A percentile compares a stretch with the other conserved stretches of the same genome.
phyloP scores from a whole-genome alignment of 2,888 invertebrate species.

The Platycheirus rosarum region DNA sequence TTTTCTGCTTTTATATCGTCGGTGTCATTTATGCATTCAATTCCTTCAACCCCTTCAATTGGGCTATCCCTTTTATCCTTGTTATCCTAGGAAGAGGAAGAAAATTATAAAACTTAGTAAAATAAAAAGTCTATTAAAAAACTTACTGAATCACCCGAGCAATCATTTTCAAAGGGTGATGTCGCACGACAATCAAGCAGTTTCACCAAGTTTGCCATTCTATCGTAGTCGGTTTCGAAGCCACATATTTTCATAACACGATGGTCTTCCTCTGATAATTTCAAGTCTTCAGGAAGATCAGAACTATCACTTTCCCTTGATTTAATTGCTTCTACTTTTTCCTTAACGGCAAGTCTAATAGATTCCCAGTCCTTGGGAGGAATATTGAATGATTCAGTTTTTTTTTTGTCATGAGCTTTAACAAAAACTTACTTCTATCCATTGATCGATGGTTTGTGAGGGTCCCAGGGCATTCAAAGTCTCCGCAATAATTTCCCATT shows the following conservation, averaged over 20 bases:
- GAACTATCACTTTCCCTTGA: neutral
- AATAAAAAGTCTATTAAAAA: neutral
- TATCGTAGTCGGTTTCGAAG: neutral
- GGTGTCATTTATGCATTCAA: neutral
- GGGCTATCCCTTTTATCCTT: neutral
- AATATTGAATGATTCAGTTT: neutral
- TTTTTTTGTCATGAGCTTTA: neutral
- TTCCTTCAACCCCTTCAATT: neutral
- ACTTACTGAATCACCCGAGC: constrained; percentile 4
- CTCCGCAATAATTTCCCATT: constrained; percentile 34
- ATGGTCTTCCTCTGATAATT: constrained; percentile 31
- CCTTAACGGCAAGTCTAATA: neutral
- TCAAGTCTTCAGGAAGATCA: constrained; percentile 12
- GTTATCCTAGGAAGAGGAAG: neutral
- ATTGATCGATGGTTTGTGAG: constrained; percentile 16
- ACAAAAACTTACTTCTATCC: constrained; percentile 24
- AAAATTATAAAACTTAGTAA: neutral
- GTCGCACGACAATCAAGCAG: constrained; percentile 35
- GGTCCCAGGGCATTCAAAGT: constrained; percentile 26
- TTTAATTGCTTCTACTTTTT: neutral
- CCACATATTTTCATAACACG: constrained; percentile 14
- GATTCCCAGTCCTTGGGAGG: constrained; percentile 17
- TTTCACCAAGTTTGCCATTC: constrained; percentile 24
- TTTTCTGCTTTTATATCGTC: neutral
- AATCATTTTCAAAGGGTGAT: constrained; percentile 32